Base-by-base conservation (phyloP, 2,113 vertebrate species). In the Cyanoramphus novaezelandiae region DNA sequence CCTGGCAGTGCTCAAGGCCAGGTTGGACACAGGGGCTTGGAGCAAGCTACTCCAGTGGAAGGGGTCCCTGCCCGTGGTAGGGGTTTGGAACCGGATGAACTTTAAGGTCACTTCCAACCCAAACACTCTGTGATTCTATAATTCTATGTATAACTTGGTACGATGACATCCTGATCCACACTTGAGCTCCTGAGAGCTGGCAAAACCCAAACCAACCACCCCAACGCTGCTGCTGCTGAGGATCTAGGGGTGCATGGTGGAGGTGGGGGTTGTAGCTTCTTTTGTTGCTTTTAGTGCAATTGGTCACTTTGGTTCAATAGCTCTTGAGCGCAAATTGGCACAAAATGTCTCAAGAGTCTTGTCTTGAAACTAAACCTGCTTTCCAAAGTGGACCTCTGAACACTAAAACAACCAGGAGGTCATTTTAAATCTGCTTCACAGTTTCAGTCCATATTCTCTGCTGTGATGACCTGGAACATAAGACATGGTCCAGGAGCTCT, bases 81-180 rank as follows among this genome's bases (percentile, higher is more conserved):
- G 55, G 55, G 21, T 9, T 14, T n/a, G 21, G 13, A 21, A 15
- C 13, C 23, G 13, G 20, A n/a, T n/a, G 9, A n/a, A 9, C 20
- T n/a, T 59, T 23, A 59, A n/a, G 13, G 13, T 59, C 33, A 33
- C 9, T 59, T 59, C 57, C 57, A 59, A 35, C 57, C 20, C 57
- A 59, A 59, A 23, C 57, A n/a, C 13, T 15, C 20, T n/a, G 20
- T n/a, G 33, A 59, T 59, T n/a, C 21, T 59, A 23, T 59, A 9
- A 35, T 35, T 59, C 33, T 35, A 0, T 9, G 1, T 28, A 13
- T 10, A 44, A 39, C 17, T 37, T 8, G 1, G 29, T 7, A n/a
- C n/a, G 9, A 6, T 10, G 23, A 25, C 0, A 0, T n/a, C 29
- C 70, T 12, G 23, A 53, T 25, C 63, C 43, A 39, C 23, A 4